Conservation (phyloP, 2,797 vertebrate genomes). For the Chiropotes sagulatus region DNA sequence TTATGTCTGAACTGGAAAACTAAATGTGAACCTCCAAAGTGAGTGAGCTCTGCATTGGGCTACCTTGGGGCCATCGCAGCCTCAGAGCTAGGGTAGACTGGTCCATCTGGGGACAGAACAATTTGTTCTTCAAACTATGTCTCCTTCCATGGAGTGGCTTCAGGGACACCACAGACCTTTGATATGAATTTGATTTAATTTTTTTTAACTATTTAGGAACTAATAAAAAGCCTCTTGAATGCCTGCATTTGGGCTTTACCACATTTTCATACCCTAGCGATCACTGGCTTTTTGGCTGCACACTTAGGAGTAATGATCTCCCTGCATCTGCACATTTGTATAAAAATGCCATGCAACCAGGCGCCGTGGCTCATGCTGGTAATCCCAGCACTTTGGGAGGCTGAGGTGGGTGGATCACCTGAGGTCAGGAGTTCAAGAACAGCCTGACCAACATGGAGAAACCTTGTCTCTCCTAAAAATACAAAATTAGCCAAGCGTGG, state of each 20-base stretch:
- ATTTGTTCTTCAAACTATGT: not conserved
- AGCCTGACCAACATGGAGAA: too few species aligned
- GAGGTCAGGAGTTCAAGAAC: too few species aligned
- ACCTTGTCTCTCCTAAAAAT: too few species aligned
- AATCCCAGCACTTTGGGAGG: too few species aligned
- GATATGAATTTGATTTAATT: not conserved
- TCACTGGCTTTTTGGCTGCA: not conserved
- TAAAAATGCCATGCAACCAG: rapidly evolving
- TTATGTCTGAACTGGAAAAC: not conserved
- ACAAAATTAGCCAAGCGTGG: too few species aligned
- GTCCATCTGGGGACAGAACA: not conserved
- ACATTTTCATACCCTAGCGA: not conserved
- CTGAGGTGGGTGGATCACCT: too few species aligned
- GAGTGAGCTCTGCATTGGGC: not conserved
- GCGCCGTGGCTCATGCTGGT: too few species aligned
- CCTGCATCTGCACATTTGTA: rapidly evolving
- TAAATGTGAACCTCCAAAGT: too few species aligned
- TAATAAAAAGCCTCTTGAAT: not conserved
- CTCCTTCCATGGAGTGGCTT: not conserved
- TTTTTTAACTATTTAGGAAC: not conserved
- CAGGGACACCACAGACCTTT: not conserved
- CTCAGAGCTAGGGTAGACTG: not conserved
- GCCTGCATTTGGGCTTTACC: not conserved
- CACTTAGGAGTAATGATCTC: too few species aligned
- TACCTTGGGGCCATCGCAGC: rapidly evolving